These are phyloP conservation scores for Schizaphis graminum DNA, from an alignment of 2,888 invertebrate genomes.

Conservation along the genomic window DNA sequence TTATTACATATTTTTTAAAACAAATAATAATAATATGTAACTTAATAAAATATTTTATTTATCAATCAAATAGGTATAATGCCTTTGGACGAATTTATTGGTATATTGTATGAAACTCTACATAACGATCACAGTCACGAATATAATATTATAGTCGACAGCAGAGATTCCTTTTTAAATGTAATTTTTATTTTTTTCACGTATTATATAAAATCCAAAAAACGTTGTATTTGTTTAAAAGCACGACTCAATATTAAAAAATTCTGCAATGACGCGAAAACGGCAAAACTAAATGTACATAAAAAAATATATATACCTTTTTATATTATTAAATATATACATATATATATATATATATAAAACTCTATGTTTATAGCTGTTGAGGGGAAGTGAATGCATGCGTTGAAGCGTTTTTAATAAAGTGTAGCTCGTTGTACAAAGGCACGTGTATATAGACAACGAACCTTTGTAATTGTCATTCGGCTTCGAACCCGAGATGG, in stretches of 20 bases:
- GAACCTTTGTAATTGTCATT: constrained; percentile 65
- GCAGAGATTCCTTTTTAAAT: neutral
- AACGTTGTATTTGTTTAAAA: constrained; percentile 23
- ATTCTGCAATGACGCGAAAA: constrained; percentile 48
- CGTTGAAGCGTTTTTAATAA: constrained; percentile 64
- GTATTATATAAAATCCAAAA: constrained; percentile 1
- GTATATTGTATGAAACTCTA: neutral
- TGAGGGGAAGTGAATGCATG: constrained; percentile 37
- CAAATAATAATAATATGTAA: neutral
- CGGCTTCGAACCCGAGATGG: constrained; percentile 49
- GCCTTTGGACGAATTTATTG: neutral
- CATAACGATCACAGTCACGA: neutral
- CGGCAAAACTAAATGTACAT: constrained; percentile 30
- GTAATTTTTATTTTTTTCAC: neutral
- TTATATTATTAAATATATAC: neutral
- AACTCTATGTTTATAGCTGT: constrained; percentile 49
- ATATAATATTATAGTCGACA: neutral
- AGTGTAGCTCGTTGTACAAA: constrained; percentile 50
- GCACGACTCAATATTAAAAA: constrained; percentile 52
- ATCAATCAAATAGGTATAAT: neutral
- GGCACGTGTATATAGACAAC: constrained; percentile 39
- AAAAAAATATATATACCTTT: constrained; percentile 25
- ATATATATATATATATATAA: neutral
- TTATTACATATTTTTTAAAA: neutral
- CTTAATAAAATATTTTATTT: neutral